A percentile compares a stretch with the other conserved stretches of the same genome.
Conservation (phyloP, 35 echinoderm and acorn worm species). For the Ophiothrix spiculata region DNA sequence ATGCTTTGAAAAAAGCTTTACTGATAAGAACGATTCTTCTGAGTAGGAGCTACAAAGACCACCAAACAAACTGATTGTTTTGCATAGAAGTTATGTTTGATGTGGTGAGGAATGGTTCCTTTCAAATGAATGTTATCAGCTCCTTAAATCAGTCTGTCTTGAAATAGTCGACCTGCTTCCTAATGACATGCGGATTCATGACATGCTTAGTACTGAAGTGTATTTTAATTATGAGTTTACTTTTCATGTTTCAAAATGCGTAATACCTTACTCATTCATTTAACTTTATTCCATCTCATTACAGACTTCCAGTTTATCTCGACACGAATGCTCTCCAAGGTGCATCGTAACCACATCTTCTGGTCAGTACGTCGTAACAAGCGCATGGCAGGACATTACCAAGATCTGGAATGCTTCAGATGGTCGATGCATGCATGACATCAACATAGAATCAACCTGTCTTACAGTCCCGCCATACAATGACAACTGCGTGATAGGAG, state of each 20-base stretch:
- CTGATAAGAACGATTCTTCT: too few relatives aligned
- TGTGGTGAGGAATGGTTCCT: too few relatives aligned
- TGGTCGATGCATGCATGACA: background rate
- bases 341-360: background rate
- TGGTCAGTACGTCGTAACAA: background rate
- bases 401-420: background rate
- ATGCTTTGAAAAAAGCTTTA: background rate
- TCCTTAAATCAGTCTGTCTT: background rate
- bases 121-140: background rate
- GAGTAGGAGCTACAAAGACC: too few relatives aligned
- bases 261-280: too few relatives aligned
- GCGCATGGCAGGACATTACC: background rate
- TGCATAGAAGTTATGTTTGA: too few relatives aligned
- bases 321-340: background rate
- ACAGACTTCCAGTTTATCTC: background rate
- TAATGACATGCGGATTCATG: background rate
- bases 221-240: background rate
- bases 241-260: too few relatives aligned
- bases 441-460: background rate
- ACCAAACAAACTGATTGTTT: too few relatives aligned
- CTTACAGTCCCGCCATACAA: background rate
- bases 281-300: too few relatives aligned
- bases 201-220: background rate
- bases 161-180: background rate
- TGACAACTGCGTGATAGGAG: background rate